phyloP scores from a whole-genome alignment of 2,888 invertebrate species.

The Nemotelus nigrinus region DNA sequence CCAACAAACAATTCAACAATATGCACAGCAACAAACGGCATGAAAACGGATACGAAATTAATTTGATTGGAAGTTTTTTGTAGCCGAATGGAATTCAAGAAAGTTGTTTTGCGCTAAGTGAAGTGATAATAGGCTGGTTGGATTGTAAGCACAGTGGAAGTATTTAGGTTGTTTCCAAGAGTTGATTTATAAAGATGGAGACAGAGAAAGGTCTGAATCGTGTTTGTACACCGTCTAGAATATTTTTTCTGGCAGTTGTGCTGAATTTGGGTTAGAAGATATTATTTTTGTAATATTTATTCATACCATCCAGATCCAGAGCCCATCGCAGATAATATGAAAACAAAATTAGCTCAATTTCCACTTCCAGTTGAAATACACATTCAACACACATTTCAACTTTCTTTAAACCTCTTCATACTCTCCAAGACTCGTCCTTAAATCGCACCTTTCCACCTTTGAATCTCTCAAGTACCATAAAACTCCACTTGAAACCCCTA shows the following conservation, averaged over 20 bases:
- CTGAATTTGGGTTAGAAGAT: no score
- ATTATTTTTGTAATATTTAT: no score
- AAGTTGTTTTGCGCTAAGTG: neutral
- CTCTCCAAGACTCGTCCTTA: neutral
- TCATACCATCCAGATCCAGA: no score
- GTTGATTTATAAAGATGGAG: neutral
- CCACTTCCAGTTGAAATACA: no score
- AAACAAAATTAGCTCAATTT: no score
- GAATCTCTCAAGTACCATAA: neutral
- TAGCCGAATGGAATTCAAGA: neutral
- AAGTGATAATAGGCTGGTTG: neutral
- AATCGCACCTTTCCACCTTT: slow-evolving; percentile 36
- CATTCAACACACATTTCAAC: no score
- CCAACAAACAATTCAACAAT: no score
- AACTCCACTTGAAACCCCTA: slow-evolving; percentile 33
- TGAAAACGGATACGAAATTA: neutral
- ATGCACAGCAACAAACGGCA: no score
- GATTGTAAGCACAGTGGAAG: neutral
- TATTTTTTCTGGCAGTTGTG: no score
- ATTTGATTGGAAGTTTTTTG: slow-evolving; percentile 11
- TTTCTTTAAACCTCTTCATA: no score
- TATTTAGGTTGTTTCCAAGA: neutral
- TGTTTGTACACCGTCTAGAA: neutral
- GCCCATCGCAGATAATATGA: no score
- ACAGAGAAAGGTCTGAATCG: neutral